phyloP scores from a whole-genome alignment of 2,113 vertebrate genomes.

The Vidua chalybeata region DNA sequence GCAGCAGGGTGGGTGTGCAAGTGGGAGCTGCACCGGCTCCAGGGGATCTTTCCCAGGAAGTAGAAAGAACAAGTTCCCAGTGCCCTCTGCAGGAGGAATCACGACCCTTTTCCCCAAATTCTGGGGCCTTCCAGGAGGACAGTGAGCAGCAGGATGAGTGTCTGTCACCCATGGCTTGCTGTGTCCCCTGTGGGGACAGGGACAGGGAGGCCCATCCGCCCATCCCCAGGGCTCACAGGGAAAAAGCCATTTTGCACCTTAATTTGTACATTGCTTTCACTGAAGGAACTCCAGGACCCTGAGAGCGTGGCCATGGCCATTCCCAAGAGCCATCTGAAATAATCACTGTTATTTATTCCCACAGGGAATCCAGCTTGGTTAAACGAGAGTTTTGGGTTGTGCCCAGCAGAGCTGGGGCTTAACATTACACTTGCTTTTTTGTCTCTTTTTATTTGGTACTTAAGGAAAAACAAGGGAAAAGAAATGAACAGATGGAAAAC shows the following conservation, averaged over 20 bases:
- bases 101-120: neutral
- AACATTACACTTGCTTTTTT: neutral
- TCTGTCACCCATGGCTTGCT: neutral
- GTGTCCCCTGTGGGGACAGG: neutral
- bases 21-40: fast-evolving
- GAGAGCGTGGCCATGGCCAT: fast-evolving
- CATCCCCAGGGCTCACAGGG: neutral
- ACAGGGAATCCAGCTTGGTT: neutral
- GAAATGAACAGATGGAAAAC: neutral
- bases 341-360: neutral
- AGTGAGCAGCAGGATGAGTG: neutral
- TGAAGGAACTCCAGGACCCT: neutral
- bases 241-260: neutral
- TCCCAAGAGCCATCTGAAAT: neutral
- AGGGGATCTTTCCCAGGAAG: neutral
- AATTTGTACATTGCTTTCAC: fast-evolving
- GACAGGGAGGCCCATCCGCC: fast-evolving
- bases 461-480: neutral
- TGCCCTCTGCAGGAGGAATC: slow-evolving; percentile 65
- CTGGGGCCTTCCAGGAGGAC: neutral
- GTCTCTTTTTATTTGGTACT: neutral
- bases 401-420: neutral
- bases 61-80: slow-evolving; percentile 28
- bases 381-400: fast-evolving
- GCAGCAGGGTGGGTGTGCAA: neutral